Evolutionary conservation across 2,797 vertebrate genomes (phyloP).

Genomic region (Eremophila alpestris): DNA sequence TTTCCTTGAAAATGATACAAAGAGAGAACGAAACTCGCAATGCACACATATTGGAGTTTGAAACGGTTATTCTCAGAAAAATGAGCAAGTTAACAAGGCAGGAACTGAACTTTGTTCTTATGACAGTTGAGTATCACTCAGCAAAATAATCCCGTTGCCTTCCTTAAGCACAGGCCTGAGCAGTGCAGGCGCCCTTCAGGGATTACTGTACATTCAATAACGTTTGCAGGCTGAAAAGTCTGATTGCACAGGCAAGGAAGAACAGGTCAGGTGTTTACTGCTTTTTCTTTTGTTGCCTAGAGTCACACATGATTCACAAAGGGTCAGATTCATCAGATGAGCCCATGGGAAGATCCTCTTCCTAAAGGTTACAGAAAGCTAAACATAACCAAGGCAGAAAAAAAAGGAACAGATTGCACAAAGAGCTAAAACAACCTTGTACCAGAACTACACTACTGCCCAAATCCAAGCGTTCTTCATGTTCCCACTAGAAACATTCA

Average conservation of each 20-base stretch:
- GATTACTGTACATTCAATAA: background rate
- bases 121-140: background rate
- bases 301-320: conserved; percentile 7
- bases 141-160: background rate
- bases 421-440: background rate
- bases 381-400: background rate
- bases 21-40: background rate
- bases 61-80: background rate
- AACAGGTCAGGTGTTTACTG: conserved; percentile 18
- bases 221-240: background rate
- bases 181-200: background rate
- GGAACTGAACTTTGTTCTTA: background rate
- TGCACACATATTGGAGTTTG: accelerated
- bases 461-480: background rate
- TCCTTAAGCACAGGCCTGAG: background rate
- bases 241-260: background rate
- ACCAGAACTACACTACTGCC: background rate
- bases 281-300: conserved; percentile 24
- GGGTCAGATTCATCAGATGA: background rate
- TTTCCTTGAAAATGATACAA: background rate
- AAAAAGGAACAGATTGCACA: background rate
- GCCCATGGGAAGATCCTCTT: conserved; percentile 6
- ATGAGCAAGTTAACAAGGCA: background rate
- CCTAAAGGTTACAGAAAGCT: background rate
- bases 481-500: background rate